Evolutionary conservation across 1,140 invertebrate species (phyloP).

Genomic region (Scaptomyza graminum): DNA sequence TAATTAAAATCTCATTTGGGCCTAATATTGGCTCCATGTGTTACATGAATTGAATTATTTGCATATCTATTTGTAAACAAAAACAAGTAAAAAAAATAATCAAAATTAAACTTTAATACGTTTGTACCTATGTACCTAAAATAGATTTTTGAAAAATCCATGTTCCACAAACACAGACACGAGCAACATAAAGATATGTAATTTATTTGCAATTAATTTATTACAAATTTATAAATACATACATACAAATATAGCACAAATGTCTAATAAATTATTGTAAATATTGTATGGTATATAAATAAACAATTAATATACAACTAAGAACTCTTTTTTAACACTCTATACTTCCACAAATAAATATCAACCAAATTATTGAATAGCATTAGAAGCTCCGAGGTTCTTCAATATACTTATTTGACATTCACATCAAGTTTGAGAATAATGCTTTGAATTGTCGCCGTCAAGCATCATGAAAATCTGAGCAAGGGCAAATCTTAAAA

Average conservation of each 20-base stretch:
- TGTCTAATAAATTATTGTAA: constrained; percentile 69
- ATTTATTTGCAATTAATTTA: constrained; percentile 59
- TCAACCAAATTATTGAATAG: not conserved
- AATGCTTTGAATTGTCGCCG: not conserved
- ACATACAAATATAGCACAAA: constrained; percentile 54
- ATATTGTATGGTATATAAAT: constrained; percentile 62
- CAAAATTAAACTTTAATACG: constrained; percentile 53
- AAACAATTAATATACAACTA: constrained; percentile 53
- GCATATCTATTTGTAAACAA: constrained; percentile 67
- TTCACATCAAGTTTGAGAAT: not conserved
- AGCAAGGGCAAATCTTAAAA: not conserved
- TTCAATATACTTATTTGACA: not conserved
- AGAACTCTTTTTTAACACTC: not conserved
- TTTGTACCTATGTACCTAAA: constrained; percentile 33
- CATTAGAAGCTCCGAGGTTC: not conserved
- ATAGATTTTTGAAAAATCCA: constrained; percentile 16
- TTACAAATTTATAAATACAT: constrained; percentile 10
- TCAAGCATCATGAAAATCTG: not conserved
- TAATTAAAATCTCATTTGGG: constrained; percentile 39
- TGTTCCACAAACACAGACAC: constrained; percentile 1
- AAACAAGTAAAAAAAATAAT: constrained; percentile 37
- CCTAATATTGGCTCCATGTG: constrained; percentile 21
- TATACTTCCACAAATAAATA: not conserved
- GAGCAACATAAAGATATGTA: constrained; percentile 16
- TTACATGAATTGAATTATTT: constrained; percentile 59